Base-by-base conservation (phyloP, 2,888 invertebrate genomes). In the Rhaphigaster nebulosa region DNA sequence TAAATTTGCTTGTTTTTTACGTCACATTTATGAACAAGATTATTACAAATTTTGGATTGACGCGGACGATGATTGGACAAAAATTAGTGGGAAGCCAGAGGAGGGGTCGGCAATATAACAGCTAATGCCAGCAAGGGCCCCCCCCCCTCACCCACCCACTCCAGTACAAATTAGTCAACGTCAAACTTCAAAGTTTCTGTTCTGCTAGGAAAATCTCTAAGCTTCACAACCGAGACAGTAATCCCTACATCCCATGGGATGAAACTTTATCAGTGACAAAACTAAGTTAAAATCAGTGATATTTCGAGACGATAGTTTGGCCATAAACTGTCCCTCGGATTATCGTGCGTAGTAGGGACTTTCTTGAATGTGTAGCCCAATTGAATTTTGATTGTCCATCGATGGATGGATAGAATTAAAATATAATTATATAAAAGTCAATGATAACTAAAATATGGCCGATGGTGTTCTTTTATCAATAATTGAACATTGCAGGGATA, bases 171-270 rank as follows among this genome's bases (percentile, higher is more conserved):
- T 84, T 84, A 84, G 84, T 84, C 41, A 84, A 84, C 84, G 41
- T 84, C 84, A 41, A 84, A 45, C 84, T 45, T 45, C 26, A 84
- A 84, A 41, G 41, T 84, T 45, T 84, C 84, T 45, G 84, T 45
- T 45, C 84, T 84, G 84, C n/a, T 45, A 84, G 84, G 84, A 84
- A 84, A 84, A 84, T 84, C 84, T 84, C 84, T 84, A 45, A 84
- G 84, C 84, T 45, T 38, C 84, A 45, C 26, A 41, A 45, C 41
- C 41, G 45, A 84, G 84, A n/a, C 45, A n/a, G 84, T 84, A 84
- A 84, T 84, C 84, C 84, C 84, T 45, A 84, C 45, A 84, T 45
- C 45, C 84, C 70, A 70, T 70, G 70, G 70, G 84, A 45, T 84
- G 41, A 26, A 84, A 84, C 84, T 84, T 84, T 84, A 84, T 84